Evolutionary conservation across 1,140 invertebrate species (phyloP), one percentile per base, ranked within the genome.

Genomic region (Drosophila nebulosa): DNA sequence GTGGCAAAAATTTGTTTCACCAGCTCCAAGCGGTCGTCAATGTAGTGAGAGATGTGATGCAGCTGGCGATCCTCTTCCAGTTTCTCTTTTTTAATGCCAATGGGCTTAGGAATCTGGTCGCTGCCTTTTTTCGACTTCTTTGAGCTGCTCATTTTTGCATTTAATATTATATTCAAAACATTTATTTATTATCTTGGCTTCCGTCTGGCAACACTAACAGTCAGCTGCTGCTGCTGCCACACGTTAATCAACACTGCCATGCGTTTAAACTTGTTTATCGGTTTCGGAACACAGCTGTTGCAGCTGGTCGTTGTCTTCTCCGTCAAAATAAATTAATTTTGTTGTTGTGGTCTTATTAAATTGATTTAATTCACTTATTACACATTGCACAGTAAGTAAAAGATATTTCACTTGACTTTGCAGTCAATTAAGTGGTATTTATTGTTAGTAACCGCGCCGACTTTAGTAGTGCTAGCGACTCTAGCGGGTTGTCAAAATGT

Each of bases 1-100:
- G 93, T 92, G 21, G 93, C 93, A 81, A 95, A 94, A 7, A 94
- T 93, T 90, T 95, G 93, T 59, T 94, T 93, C 89, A 95, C 94
- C 46, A 95, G 75, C 74, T 94, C 94, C 0, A 95, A 92, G 39
- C 94, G 89, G 72, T 95, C 94, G 53, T 94, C 93, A 2, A 94
- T 92, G 66, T 94, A 95, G 74, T 94, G 93, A 0, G 93, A 92
- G 60, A 95, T 91, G 59, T 90, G 75, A 1, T 90, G 83, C 14
- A 90, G 74, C 1, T 75, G 51, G 1, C 89, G 89, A n/a, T 91
- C 90, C 42, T 91, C 90, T 46, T 91, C 90, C 0, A 68, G 60
- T 64, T 91, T 91, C 42, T 91, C 90, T 65, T 91, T 91, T 4
- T 91, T 91, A 3, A 91, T 78, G 26, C 59, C 90, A 24, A 91